phyloP scores from a whole-genome alignment of 2,113 vertebrate species.

The Ranitomeya imitator region DNA sequence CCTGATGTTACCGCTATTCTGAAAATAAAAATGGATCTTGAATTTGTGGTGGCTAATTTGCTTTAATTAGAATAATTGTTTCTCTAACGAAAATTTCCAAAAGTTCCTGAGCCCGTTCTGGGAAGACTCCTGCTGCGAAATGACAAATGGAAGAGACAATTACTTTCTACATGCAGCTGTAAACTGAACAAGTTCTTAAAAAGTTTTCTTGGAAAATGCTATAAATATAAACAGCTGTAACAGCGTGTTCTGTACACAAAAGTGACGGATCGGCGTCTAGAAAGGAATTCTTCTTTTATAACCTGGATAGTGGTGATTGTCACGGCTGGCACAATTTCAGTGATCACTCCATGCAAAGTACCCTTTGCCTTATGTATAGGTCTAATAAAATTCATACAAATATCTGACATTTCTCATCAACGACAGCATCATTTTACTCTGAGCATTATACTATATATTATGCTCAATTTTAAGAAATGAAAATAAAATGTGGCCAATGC shows the following conservation, averaged over 20 bases:
- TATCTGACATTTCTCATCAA: not conserved
- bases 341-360: not conserved
- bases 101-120: not conserved
- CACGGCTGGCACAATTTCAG: not conserved
- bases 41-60: not conserved
- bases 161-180: not conserved
- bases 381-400: not conserved
- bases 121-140: not conserved
- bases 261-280: not conserved
- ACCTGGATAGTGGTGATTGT: not conserved
- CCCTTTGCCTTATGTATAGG: not conserved
- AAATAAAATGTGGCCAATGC: too few relatives aligned
- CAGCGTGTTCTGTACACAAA: not conserved
- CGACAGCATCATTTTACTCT: too few relatives aligned
- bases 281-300: not conserved
- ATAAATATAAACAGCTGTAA: slow-evolving; percentile 4
- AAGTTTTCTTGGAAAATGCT: not conserved
- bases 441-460: too few relatives aligned
- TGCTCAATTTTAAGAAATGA: too few relatives aligned
- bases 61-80: not conserved
- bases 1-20: not conserved
- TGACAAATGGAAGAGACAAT: slow-evolving; percentile 24
- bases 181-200: not conserved
- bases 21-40: not conserved
- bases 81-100: not conserved